phyloP scores from a whole-genome alignment of 2,797 vertebrate genomes.

The Labeo calbasu region DNA sequence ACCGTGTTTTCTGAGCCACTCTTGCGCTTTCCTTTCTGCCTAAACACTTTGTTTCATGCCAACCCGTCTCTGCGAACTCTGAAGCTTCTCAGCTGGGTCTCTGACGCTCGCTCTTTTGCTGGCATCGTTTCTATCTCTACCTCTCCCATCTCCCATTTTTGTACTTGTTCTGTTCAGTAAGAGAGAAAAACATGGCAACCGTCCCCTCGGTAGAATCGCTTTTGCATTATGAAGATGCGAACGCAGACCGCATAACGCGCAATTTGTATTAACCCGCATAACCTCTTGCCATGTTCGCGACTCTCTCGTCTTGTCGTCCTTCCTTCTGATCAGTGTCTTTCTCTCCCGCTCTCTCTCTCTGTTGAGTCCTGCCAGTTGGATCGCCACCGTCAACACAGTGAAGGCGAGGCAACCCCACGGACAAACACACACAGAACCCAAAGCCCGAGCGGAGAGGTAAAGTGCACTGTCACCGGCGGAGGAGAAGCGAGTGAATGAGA shows the following conservation, averaged over 20 bases:
- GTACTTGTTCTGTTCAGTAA: slow-evolving; percentile 17
- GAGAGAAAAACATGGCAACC: not conserved
- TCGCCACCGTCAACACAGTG: slow-evolving; percentile 59
- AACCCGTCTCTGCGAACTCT: slow-evolving; percentile 19
- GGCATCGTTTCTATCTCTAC: slow-evolving; percentile 67
- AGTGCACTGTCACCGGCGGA: slow-evolving; percentile 53
- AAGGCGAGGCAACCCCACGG: slow-evolving; percentile 68
- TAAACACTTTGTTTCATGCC: slow-evolving; percentile 55
- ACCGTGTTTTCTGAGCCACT: slow-evolving; percentile 5
- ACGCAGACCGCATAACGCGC: not conserved
- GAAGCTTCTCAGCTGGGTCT: slow-evolving; percentile 50
- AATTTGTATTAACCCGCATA: slow-evolving; percentile 39
- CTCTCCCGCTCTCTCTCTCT: slow-evolving; percentile 62
- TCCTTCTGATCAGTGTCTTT: slow-evolving; percentile 18
- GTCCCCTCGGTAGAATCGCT: slow-evolving; percentile 3
- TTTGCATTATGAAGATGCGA: slow-evolving; percentile 13
- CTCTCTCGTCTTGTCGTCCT: slow-evolving; percentile 45
- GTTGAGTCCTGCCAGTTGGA: slow-evolving; percentile 62
- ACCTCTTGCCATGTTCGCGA: slow-evolving; percentile 47
- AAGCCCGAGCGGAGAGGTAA: slow-evolving; percentile 59
- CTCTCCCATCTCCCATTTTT: slow-evolving; percentile 46
- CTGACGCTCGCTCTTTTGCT: slow-evolving; percentile 61
- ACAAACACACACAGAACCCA: slow-evolving; percentile 65
- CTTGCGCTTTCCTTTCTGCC: slow-evolving; percentile 56
- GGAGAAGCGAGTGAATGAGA: slow-evolving; percentile 42